These are phyloP conservation scores for Papilio machaon DNA, from an alignment of 1,140 invertebrate genomes.

Conservation along the genomic window DNA sequence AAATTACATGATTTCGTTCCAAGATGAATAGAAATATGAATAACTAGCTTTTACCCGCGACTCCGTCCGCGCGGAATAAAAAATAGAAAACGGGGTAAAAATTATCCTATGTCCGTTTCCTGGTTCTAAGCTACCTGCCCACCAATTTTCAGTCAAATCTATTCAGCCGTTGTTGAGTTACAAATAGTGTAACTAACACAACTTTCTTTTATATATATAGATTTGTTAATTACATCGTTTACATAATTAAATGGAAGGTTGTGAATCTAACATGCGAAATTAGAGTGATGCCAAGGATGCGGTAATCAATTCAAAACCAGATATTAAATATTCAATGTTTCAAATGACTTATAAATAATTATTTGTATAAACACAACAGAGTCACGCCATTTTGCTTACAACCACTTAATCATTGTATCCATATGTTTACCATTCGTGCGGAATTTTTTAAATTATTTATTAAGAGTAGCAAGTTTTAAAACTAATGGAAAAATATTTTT, in stretches of 20 bases:
- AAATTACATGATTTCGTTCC: no score
- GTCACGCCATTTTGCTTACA: not conserved
- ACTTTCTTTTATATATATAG: no score
- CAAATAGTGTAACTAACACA: no score
- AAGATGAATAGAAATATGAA: no score
- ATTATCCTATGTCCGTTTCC: no score
- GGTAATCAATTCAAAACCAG: not conserved
- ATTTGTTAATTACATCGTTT: no score
- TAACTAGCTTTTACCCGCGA: no score
- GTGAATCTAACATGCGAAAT: not conserved
- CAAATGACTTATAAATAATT: slow-evolving; percentile 2
- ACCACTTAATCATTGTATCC: not conserved
- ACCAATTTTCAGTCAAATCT: no score
- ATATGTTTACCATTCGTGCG: not conserved
- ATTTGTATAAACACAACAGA: not conserved
- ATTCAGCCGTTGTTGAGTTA: no score
- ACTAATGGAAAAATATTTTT: not conserved
- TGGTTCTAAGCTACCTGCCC: no score
- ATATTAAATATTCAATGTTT: not conserved
- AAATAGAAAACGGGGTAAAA: no score
- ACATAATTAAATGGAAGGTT: not conserved
- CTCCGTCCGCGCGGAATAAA: no score
- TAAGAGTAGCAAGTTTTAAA: slow-evolving; percentile 15
- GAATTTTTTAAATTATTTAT: slow-evolving; percentile 3
- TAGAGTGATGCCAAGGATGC: not conserved